Conservation (phyloP, 2,888 invertebrate species). For the Maniola hyperantus region DNA sequence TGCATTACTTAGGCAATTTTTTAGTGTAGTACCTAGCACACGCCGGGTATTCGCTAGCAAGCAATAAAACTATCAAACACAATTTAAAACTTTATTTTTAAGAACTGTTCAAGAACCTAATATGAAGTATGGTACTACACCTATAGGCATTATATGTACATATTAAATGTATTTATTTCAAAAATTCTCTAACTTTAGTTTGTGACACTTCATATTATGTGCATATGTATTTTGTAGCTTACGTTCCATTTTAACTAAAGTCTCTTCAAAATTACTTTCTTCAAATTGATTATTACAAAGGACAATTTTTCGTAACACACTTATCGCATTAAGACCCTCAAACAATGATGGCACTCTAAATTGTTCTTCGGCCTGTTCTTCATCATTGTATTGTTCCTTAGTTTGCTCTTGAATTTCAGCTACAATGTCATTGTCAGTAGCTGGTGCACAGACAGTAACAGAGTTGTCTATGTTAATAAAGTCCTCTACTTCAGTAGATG, state of each 20-base stretch:
- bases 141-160: not conserved
- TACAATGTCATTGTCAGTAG: slow-evolving; percentile 24
- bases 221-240: slow-evolving; percentile 30
- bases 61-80: no score
- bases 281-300: slow-evolving; percentile 34
- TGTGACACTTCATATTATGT: slow-evolving; percentile 22
- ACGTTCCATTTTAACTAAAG: slow-evolving; percentile 30
- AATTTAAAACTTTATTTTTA: no score
- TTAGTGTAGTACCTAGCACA: no score
- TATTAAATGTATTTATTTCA: not conserved
- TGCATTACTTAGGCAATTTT: no score
- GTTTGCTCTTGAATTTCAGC: slow-evolving; percentile 10
- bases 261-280: slow-evolving; percentile 27
- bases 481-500: slow-evolving; percentile 36
- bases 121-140: no score
- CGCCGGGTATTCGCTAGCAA: no score
- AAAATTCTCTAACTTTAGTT: slow-evolving; percentile 25
- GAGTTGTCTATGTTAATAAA: slow-evolving; percentile 38
- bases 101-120: no score
- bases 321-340: slow-evolving; percentile 40
- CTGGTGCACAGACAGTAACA: slow-evolving; percentile 32
- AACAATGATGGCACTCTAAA: slow-evolving; percentile 39
- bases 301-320: slow-evolving; percentile 40
- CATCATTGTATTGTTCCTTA: not conserved
- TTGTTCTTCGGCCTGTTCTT: slow-evolving; percentile 34